A percentile compares a stretch with the other conserved stretches of the same genome.
phyloP scores from a whole-genome alignment of 1,140 invertebrate species.

The Periplaneta americana region DNA sequence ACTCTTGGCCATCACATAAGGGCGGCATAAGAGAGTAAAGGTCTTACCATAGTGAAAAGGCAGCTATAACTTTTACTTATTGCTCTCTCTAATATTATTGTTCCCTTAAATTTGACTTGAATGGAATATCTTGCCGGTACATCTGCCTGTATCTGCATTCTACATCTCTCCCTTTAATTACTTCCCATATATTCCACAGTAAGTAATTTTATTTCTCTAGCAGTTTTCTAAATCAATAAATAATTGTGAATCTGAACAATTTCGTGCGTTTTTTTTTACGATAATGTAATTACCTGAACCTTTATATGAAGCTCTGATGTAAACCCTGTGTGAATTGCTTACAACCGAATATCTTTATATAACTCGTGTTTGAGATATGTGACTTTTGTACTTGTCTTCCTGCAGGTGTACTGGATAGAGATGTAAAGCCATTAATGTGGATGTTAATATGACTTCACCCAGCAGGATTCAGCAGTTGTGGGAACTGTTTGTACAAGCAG shows the following conservation, averaged over 20 bases:
- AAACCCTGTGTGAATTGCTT: neutral
- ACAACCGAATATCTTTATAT: neutral
- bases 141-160: too few relatives aligned
- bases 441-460: conserved; percentile 3
- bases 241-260: neutral
- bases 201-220: too few relatives aligned
- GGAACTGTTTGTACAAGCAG: conserved; percentile 14
- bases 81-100: too few relatives aligned
- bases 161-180: too few relatives aligned
- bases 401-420: neutral
- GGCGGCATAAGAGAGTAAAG: too few relatives aligned
- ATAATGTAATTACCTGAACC: neutral
- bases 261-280: neutral
- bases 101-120: too few relatives aligned
- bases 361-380: neutral
- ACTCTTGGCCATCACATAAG: too few relatives aligned
- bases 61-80: too few relatives aligned
- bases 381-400: neutral
- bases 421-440: neutral
- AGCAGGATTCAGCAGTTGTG: conserved; percentile 12
- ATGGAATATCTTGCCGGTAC: too few relatives aligned
- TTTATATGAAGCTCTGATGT: neutral
- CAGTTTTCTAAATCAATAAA: neutral
- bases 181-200: too few relatives aligned
- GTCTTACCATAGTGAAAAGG: too few relatives aligned